phyloP scores from a whole-genome alignment of 2,888 invertebrate genomes.

The Tetragonula carbonaria region DNA sequence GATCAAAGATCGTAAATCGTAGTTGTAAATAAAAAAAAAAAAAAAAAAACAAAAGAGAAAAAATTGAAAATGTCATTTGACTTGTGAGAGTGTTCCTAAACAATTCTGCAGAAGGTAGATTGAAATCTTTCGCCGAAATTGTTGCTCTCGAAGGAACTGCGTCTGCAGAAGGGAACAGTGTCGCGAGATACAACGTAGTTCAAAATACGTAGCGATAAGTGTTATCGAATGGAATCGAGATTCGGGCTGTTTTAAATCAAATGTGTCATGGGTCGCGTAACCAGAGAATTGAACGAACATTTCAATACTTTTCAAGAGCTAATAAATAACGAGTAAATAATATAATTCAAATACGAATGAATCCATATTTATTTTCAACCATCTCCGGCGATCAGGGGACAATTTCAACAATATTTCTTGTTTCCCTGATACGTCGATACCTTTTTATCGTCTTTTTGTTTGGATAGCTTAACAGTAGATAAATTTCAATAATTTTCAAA shows the following conservation, averaged over 20 bases:
- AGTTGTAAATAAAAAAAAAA: too few relatives aligned
- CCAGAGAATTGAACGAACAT: slow-evolving; percentile 6
- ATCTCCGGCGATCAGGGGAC: too few relatives aligned
- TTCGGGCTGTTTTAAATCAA: slow-evolving; percentile 43
- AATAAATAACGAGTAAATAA: not conserved
- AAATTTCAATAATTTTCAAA: too few relatives aligned
- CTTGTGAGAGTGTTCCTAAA: too few relatives aligned
- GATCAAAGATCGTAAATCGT: too few relatives aligned
- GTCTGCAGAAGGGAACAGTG: not conserved
- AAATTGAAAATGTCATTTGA: too few relatives aligned
- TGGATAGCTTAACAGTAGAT: too few relatives aligned
- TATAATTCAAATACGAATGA: not conserved
- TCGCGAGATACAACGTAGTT: not conserved
- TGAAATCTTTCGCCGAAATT: not conserved
- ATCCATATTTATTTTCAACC: not conserved
- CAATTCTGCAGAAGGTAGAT: too few relatives aligned
- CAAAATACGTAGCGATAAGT: slow-evolving; percentile 24
- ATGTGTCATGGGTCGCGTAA: slow-evolving; percentile 45
- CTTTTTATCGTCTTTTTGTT: too few relatives aligned
- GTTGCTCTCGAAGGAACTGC: not conserved
- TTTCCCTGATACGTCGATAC: too few relatives aligned
- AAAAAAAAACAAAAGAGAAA: too few relatives aligned
- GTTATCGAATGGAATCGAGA: slow-evolving; percentile 30
- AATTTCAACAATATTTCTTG: too few relatives aligned
- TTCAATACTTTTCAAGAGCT: not conserved